phyloP scores from a whole-genome alignment of 2,888 invertebrate species.

The Oxycera nigricornis region DNA sequence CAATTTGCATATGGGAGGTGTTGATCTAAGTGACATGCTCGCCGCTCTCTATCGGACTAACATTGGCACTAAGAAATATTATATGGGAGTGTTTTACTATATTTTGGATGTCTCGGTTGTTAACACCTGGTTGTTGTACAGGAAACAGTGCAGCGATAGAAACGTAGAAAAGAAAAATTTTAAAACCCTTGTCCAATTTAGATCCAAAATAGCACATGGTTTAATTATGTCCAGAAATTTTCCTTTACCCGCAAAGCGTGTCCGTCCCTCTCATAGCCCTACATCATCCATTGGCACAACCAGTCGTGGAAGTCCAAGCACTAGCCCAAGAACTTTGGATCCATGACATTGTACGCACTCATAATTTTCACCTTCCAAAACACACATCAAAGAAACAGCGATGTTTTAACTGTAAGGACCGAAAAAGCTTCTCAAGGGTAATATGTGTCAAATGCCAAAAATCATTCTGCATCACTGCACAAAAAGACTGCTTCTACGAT shows the following conservation, averaged over 20 bases:
- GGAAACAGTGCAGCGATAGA: neutral
- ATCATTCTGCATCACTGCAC: too few species aligned
- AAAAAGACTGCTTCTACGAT: too few species aligned
- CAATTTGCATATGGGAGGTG: neutral
- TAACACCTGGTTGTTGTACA: neutral
- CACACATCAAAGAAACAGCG: neutral
- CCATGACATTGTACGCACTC: neutral
- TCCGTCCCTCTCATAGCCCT: neutral
- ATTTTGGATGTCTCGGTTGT: neutral
- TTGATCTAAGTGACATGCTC: neutral
- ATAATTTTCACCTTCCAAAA: neutral
- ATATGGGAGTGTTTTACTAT: neutral
- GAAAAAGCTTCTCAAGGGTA: too few species aligned
- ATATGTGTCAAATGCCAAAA: too few species aligned
- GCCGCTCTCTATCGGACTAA: neutral
- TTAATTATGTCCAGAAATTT: neutral
- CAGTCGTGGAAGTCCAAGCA: neutral
- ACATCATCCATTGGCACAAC: neutral
- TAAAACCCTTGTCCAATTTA: neutral
- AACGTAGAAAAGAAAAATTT: neutral
- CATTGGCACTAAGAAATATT: neutral
- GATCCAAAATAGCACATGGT: neutral
- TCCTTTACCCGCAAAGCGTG: neutral
- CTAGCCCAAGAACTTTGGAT: neutral
- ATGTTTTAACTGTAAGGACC: too few species aligned